Conservation (phyloP, 2,888 invertebrate genomes). For the Incurvaria masculella region DNA sequence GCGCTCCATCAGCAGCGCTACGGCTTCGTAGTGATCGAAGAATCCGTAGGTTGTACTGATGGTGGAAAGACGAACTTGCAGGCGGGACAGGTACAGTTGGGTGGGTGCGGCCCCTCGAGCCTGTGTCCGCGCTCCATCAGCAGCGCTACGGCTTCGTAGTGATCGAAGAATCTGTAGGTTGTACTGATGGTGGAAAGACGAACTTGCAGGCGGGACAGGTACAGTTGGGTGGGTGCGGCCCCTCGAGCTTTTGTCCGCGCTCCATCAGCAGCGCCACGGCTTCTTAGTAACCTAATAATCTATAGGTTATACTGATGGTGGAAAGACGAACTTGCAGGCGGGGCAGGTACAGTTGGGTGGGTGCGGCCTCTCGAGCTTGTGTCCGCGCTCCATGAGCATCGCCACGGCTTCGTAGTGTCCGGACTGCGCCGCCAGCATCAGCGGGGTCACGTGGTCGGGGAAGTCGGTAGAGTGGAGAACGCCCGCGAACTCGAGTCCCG, state of each 20-base stretch:
- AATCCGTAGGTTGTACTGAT: too few relatives aligned
- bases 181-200: conserved; percentile 6
- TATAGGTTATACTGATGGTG: neutral
- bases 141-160: conserved; percentile 66
- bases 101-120: conserved; percentile 62
- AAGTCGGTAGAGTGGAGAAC: conserved; percentile 53
- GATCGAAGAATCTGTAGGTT: conserved; percentile 39
- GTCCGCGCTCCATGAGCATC: conserved; percentile 62
- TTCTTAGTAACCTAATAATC: conserved; percentile 58
- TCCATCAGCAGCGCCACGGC: conserved; percentile 63
- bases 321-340: conserved; percentile 32
- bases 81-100: conserved; percentile 51
- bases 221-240: conserved; percentile 62
- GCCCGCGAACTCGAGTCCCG: conserved; percentile 32
- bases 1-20: conserved; percentile 61
- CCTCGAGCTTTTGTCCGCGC: conserved; percentile 61
- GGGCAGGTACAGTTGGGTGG: conserved; percentile 53
- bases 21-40: conserved; percentile 68
- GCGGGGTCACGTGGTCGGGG: conserved; percentile 65
- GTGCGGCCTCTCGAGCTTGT: conserved; percentile 63
- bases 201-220: conserved; percentile 44
- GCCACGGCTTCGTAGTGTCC: conserved; percentile 69
- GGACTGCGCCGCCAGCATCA: conserved; percentile 66
- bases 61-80: conserved; percentile 39
- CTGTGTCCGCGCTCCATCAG: conserved; percentile 63